phyloP scores from a whole-genome alignment of 1,140 invertebrate species.

The Diprion similis region DNA sequence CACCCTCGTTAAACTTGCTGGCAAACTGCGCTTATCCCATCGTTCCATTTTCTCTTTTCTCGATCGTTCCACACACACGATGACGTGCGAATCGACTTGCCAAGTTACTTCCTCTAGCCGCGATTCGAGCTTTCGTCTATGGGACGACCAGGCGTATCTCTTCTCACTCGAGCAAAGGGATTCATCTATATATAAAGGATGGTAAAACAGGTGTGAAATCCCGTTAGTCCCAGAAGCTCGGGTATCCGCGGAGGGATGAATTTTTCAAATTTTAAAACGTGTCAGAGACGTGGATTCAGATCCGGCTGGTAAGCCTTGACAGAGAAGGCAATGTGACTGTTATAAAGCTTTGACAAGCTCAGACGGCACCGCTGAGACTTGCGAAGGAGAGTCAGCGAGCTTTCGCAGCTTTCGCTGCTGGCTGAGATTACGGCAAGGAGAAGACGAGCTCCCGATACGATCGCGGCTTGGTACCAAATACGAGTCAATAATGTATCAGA shows the following conservation, averaged over 20 bases:
- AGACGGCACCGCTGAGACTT: not conserved
- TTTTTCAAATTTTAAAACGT: not conserved
- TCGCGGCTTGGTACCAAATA: not conserved
- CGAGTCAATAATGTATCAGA: constrained; percentile 1
- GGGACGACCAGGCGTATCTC: too few relatives aligned
- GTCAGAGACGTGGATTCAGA: not conserved
- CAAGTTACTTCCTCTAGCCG: too few relatives aligned
- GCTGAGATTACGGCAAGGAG: not conserved
- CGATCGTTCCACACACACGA: too few relatives aligned
- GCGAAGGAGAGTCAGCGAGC: not conserved
- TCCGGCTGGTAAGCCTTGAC: not conserved
- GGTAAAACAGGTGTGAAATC: too few relatives aligned
- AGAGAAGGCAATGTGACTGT: not conserved
- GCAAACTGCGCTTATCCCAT: too few relatives aligned
- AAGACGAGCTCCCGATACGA: not conserved
- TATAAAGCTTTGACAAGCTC: constrained; percentile 3
- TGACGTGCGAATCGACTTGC: too few relatives aligned
- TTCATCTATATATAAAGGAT: too few relatives aligned
- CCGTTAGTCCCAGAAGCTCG: too few relatives aligned
- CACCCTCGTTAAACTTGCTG: too few relatives aligned
- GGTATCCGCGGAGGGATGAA: not conserved
- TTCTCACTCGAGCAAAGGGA: too few relatives aligned
- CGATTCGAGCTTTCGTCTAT: too few relatives aligned
- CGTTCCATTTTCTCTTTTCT: too few relatives aligned
- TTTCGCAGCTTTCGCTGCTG: not conserved